A percentile compares a stretch with the other conserved stretches of the same genome.
phyloP scores from a whole-genome alignment of 2,797 vertebrate species.

The Pseudocheirus occidentalis region DNA sequence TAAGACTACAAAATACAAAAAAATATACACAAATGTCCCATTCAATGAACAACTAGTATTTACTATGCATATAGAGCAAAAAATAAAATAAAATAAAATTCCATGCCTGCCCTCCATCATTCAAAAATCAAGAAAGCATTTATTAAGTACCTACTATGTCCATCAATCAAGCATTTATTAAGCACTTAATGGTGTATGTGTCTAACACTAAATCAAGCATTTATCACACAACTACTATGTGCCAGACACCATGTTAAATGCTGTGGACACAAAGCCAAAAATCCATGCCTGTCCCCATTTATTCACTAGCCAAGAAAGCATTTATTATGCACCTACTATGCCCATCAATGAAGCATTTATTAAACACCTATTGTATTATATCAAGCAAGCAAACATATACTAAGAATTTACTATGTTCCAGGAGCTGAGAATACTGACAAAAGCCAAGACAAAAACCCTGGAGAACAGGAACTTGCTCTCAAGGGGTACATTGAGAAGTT shows the following conservation, averaged over 20 bases:
- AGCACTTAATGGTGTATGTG: not conserved
- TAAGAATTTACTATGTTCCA: not conserved
- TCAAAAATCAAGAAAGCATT: not conserved
- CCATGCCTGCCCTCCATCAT: not conserved
- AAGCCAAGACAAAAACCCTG: not conserved
- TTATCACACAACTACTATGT: not conserved
- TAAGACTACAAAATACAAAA: not conserved
- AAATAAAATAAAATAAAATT: no score
- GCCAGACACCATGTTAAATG: not conserved
- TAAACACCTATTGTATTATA: not conserved
- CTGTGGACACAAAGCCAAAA: not conserved
- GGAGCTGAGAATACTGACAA: not conserved
- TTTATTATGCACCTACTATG: not conserved
- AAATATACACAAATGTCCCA: not conserved
- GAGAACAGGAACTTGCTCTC: not conserved
- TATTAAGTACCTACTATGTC: no score
- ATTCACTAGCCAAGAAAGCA: not conserved
- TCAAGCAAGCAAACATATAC: no score
- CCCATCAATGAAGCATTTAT: not conserved
- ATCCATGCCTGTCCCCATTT: not conserved
- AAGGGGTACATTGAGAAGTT: no score
- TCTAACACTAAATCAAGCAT: not conserved
- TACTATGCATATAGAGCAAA: not conserved
- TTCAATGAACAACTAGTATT: not conserved
- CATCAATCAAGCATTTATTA: no score